These are phyloP conservation scores for Nycticryphes semicollaris DNA, from an alignment of 2,113 vertebrate species.

Conservation along the genomic window DNA sequence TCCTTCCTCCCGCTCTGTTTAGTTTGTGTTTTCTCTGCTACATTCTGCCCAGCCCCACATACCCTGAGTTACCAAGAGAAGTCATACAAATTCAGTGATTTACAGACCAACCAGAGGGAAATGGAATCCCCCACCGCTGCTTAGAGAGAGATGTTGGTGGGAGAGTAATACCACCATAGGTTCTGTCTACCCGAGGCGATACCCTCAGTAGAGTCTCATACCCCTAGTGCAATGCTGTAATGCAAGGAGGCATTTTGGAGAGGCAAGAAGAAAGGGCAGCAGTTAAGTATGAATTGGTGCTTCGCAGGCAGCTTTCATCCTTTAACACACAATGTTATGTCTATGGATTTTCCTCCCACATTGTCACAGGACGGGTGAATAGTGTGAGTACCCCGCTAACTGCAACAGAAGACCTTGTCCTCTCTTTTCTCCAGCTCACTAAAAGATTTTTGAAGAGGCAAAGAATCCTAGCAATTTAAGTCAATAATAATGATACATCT, in stretches of 20 bases:
- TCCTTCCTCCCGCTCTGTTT: background rate
- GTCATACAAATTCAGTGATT: background rate
- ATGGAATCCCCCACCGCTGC: background rate
- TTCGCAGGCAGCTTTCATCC: background rate
- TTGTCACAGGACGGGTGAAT: background rate
- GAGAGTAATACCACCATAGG: background rate
- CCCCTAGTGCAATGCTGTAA: accelerated
- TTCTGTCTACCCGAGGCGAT: background rate
- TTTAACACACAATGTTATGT: background rate
- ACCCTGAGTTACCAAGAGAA: background rate
- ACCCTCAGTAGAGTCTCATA: background rate
- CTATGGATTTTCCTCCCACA: background rate
- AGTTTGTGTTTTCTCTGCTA: background rate
- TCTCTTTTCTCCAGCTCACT: background rate
- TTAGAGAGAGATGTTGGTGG: background rate
- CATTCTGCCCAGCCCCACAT: background rate
- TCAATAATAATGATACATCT: background rate
- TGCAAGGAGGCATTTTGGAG: background rate
- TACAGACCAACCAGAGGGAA: background rate
- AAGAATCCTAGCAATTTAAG: background rate
- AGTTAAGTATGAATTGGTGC: background rate
- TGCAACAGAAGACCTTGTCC: background rate
- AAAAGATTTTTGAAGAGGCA: background rate
- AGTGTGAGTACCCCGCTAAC: background rate
- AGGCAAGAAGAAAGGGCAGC: background rate